Evolutionary conservation across 2,797 vertebrate genomes (phyloP).

Genomic region (Thamnophis elegans): DNA sequence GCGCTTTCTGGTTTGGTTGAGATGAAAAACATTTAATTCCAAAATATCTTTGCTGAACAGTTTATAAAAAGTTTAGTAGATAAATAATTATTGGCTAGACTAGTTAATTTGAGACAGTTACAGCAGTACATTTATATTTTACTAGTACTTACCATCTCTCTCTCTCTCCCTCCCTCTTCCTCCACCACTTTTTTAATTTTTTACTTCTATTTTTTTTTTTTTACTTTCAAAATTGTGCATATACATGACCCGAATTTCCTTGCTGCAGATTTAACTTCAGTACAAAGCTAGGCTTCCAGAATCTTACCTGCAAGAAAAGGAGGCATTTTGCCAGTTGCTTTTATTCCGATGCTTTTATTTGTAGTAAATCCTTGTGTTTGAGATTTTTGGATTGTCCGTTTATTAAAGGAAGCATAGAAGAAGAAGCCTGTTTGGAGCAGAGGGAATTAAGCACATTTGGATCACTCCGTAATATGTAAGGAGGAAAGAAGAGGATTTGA

Average conservation of each 20-base stretch:
- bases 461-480: neutral
- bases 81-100: neutral
- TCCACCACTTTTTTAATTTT: neutral
- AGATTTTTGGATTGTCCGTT: neutral
- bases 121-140: neutral
- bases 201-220: neutral
- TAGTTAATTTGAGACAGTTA: neutral
- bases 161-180: neutral
- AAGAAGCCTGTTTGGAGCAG: neutral
- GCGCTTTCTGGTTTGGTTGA: neutral
- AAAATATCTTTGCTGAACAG: neutral
- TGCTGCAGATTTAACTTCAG: neutral
- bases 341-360: neutral
- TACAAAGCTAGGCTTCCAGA: neutral
- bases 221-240: neutral
- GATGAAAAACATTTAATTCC: neutral
- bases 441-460: neutral
- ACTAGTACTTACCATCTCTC: neutral
- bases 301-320: neutral
- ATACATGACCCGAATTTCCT: neutral
- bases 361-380: neutral
- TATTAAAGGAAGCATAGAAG: neutral
- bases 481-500: neutral
- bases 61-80: neutral
- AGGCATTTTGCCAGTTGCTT: neutral